phyloP scores from a whole-genome alignment of 30 jellyfish, hydroid and myxozoan genomes.

The Mastigias papua region DNA sequence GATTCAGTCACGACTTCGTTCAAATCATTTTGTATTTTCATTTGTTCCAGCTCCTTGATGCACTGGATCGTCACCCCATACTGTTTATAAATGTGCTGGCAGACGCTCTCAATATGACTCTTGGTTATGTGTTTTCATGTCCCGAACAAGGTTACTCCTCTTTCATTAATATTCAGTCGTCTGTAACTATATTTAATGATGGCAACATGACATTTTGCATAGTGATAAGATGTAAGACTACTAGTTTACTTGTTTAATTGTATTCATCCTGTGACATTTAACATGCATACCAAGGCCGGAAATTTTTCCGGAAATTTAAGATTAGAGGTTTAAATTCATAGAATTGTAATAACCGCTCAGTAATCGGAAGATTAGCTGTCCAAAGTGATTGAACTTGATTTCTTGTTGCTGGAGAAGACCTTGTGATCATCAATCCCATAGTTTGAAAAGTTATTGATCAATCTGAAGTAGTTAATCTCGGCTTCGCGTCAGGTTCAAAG shows the following conservation, averaged over 20 bases:
- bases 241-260: not conserved
- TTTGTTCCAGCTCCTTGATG: conserved; percentile 27
- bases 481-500: no score
- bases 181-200: not conserved
- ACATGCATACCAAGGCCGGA: not conserved
- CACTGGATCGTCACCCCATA: conserved; percentile 41
- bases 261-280: conserved; percentile 6
- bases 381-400: no score
- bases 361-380: not conserved
- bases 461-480: no score
- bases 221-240: not conserved
- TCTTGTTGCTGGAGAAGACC: no score
- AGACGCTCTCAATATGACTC: conserved; percentile 45
- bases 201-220: not conserved
- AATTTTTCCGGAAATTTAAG: conserved; percentile 1
- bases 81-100: conserved; percentile 42
- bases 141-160: conserved; percentile 44
- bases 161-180: not conserved
- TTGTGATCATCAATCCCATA: no score
- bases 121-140: conserved; percentile 31
- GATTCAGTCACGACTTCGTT: not conserved
- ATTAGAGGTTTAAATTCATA: not conserved
- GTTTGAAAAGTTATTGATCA: no score
- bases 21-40: not conserved
- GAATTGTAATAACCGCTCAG: not conserved